Evolutionary conservation across 30 jellyfish, hydroid and myxozoan genomes (phyloP), one percentile per base, ranked within the genome.

Genomic region (Pelagia noctiluca): DNA sequence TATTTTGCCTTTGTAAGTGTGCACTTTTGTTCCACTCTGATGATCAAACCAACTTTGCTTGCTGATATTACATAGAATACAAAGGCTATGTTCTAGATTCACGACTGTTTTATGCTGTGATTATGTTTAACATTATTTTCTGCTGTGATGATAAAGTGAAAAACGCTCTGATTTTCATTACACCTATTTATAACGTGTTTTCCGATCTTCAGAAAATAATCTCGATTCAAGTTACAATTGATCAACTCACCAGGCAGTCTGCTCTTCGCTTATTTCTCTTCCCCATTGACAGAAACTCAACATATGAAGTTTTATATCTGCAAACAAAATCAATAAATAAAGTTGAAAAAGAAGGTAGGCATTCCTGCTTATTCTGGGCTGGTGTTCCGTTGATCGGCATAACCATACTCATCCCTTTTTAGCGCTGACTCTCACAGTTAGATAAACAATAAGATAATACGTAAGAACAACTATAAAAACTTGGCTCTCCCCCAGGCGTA

Each of bases 231-330:
- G n/a, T n/a, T n/a, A n/a, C n/a, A 60, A 23, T 4, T 5, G 33
- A 46, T 18, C 34, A 38, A 80, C 94, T 3, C 64, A 89, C 97
- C 88, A 89, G 72, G 75, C 88, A 64, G 53, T 90, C 97, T 2
- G 97, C 96, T 35, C n/a, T 75, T 29, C 79, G 90, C 35, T 90
- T 90, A 31, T 38, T 30, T 33, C 87, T 54, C 24, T 75, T 60
- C 1, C 97, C 97, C 76, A 75, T 61, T 35, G 29, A 74, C 16
- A 90, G 85, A 61, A 42, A 85, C 42, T 76, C 80, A 28, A 25
- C 88, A 68, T 90, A 90, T 11, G 88, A 76, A 21, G 75, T 85
- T 38, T 85, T 85, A 57, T 73, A 85, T 47, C 96, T 85, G 33
- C 2, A 65, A 47, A 35, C 24, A 0, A 30, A 83, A 35, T 31